Conservation (phyloP, 2,113 vertebrate species). For the Tichodroma muraria region DNA sequence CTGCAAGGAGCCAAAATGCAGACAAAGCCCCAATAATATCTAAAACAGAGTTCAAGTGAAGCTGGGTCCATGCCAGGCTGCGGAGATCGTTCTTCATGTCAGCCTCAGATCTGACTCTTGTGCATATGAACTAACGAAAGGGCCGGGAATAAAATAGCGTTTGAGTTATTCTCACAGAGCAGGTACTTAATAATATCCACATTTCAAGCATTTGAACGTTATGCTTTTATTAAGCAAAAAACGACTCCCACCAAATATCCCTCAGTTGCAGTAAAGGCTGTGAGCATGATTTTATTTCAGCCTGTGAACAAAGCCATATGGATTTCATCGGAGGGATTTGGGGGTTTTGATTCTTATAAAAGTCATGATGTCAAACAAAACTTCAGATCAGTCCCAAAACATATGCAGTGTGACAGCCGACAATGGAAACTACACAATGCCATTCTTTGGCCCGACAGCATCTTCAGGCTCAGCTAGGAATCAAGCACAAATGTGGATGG, state of each 20-base stretch:
- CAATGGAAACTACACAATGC: constrained; percentile 48
- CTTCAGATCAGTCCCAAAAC: constrained; percentile 52
- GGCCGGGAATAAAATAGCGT: constrained; percentile 36
- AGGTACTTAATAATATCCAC: constrained; percentile 64
- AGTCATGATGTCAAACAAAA: constrained; percentile 62
- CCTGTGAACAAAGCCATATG: constrained; percentile 65
- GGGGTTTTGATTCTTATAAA: constrained; percentile 58
- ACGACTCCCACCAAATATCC: constrained; percentile 55
- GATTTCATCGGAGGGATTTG: constrained; percentile 61
- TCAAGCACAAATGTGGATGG: neutral
- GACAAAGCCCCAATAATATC: constrained; percentile 46
- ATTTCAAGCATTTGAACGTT: constrained; percentile 42
- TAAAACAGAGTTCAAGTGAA: constrained; percentile 59
- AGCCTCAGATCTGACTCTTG: constrained; percentile 44
- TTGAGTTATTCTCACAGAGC: constrained; percentile 53
- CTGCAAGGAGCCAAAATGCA: constrained; percentile 38
- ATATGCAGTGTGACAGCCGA: constrained; percentile 48
- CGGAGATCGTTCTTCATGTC: constrained; percentile 40
- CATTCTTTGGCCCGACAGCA: neutral
- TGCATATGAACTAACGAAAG: constrained; percentile 25
- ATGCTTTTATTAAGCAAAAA: constrained; percentile 53
- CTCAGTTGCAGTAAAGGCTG: constrained; percentile 58
- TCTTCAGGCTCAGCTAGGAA: constrained; percentile 25
- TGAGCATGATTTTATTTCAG: constrained; percentile 57
- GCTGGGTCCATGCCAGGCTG: constrained; percentile 47